Evolutionary conservation across 2,888 invertebrate genomes (phyloP).

Genomic region (Habrosyne pyritoides): DNA sequence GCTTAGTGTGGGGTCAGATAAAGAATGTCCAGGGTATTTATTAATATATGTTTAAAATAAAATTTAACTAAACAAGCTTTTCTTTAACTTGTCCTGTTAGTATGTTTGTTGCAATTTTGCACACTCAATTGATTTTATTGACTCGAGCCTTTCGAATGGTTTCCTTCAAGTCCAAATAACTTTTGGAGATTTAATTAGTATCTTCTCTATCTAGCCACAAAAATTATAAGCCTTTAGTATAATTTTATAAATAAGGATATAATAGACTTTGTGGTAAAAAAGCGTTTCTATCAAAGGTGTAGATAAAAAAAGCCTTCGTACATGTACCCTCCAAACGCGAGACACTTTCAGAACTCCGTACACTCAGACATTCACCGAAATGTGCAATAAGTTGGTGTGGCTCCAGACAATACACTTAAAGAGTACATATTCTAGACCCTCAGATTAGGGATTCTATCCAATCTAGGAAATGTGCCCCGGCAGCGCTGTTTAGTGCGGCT

Average conservation of each 20-base stretch:
- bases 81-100: no score
- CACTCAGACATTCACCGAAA: background rate
- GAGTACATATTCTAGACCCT: background rate
- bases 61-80: no score
- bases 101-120: no score
- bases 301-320: background rate
- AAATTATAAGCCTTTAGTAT: no score
- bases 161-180: no score
- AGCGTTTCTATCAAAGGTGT: background rate
- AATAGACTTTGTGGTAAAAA: background rate
- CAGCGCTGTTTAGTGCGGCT: background rate
- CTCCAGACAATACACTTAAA: conserved; percentile 3
- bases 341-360: background rate
- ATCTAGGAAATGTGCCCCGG: background rate
- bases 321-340: background rate
- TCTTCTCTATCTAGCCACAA: no score
- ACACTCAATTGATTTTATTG: no score
- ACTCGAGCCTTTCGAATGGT: no score
- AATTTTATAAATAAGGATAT: no score
- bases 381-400: background rate
- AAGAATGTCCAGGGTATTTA: no score
- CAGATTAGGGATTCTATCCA: background rate
- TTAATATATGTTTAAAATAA: no score
- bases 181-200: background rate
- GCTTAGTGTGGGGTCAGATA: no score